These are phyloP conservation scores for Xenotilapia caudafasciata DNA, from an alignment of 2,113 vertebrate species.

Conservation along the genomic window DNA sequence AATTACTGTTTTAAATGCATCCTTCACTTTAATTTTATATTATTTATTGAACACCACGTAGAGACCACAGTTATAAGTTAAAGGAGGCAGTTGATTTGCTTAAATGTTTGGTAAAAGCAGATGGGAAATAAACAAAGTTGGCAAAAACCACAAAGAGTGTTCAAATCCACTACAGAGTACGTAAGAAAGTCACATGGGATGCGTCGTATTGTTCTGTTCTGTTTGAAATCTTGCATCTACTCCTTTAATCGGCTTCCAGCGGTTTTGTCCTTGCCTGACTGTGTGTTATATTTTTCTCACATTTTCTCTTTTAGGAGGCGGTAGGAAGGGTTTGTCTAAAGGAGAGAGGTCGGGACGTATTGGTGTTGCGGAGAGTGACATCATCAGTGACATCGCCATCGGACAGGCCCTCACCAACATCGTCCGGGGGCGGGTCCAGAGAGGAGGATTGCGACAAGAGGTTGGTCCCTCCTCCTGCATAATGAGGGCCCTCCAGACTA, in stretches of 20 bases:
- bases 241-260: background rate
- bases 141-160: background rate
- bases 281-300: background rate
- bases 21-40: background rate
- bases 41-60: background rate
- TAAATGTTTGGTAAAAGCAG: background rate
- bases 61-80: background rate
- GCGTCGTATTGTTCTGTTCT: background rate
- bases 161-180: background rate
- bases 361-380: constrained; percentile 86
- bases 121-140: background rate
- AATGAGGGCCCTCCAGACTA: constrained; percentile 1
- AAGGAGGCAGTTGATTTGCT: background rate
- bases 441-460: constrained; percentile 72
- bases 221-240: background rate
- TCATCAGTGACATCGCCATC: constrained; percentile 67
- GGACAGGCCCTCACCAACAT: constrained; percentile 78
- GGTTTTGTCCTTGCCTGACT: background rate
- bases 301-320: constrained; percentile 62
- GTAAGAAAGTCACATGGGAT: background rate
- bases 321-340: constrained; percentile 77
- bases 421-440: constrained; percentile 65
- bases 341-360: constrained; percentile 82
- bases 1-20: background rate
- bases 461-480: constrained; percentile 41